These are phyloP conservation scores for Sporophila hypoxantha DNA, from an alignment of 2,113 vertebrate species.

Conservation along the genomic window DNA sequence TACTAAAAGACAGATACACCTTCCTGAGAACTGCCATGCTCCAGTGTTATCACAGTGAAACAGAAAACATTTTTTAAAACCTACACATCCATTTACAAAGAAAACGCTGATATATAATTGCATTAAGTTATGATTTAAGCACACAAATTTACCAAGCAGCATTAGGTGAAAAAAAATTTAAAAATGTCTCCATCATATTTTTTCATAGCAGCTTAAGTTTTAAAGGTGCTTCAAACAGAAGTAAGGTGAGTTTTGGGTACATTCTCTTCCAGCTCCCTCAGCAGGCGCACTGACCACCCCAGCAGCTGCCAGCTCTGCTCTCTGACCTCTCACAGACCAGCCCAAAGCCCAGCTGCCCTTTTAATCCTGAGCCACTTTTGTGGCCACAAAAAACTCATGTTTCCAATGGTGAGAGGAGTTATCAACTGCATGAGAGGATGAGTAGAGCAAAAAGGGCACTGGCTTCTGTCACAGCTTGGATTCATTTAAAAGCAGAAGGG, in stretches of 20 bases:
- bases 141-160: not conserved
- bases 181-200: not conserved
- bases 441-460: not conserved
- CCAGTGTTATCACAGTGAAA: not conserved
- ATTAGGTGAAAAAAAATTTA: not conserved
- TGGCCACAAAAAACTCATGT: not conserved
- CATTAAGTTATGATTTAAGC: not conserved
- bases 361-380: not conserved
- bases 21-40: not conserved
- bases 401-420: not conserved
- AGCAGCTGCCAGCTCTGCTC: not conserved
- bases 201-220: not conserved
- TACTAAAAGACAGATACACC: not conserved
- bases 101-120: not conserved
- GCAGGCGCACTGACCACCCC: not conserved
- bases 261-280: not conserved
- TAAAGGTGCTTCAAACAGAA: not conserved
- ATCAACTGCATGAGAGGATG: not conserved
- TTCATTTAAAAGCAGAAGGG: not conserved
- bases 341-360: not conserved
- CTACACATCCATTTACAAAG: not conserved
- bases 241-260: not conserved
- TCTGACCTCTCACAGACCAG: not conserved
- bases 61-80: not conserved
- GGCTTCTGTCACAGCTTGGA: not conserved